Conservation (phyloP, 2,797 vertebrate species). For the Chelmon rostratus region DNA sequence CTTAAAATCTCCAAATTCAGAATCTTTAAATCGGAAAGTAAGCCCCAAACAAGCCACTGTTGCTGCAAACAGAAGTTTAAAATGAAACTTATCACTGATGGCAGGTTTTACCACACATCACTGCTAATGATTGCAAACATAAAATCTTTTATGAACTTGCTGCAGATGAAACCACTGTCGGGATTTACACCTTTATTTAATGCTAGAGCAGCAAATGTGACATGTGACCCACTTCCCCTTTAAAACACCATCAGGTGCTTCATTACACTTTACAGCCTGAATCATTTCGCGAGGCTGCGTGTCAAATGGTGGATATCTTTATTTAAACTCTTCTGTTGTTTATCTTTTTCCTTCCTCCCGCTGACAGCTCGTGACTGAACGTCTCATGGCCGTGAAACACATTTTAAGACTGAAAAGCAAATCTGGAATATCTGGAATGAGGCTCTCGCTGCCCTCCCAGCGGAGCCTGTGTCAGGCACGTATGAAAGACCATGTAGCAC, state of each 20-base stretch:
- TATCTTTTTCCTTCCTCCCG: neutral
- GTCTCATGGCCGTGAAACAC: neutral
- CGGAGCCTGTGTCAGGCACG: neutral
- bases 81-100: too few relatives aligned
- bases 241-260: constrained; percentile 11
- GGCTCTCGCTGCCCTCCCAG: neutral
- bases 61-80: too few relatives aligned
- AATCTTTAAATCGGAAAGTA: too few relatives aligned
- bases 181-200: constrained; percentile 15
- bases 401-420: neutral
- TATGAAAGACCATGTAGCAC: constrained; percentile 9
- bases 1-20: too few relatives aligned
- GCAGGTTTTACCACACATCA: neutral
- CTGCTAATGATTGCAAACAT: neutral
- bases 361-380: neutral
- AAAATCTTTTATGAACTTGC: neutral
- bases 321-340: constrained; percentile 28
- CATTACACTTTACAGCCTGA: constrained; percentile 1
- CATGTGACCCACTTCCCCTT: constrained; percentile 50
- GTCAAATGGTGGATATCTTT: constrained; percentile 23
- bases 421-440: constrained; percentile 14
- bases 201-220: neutral
- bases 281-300: constrained; percentile 10
- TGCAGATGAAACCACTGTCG: constrained; percentile 7
- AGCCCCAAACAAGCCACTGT: too few relatives aligned